Base-by-base conservation (phyloP, 2,888 invertebrate genomes). In the Clitarchus hookeri region DNA sequence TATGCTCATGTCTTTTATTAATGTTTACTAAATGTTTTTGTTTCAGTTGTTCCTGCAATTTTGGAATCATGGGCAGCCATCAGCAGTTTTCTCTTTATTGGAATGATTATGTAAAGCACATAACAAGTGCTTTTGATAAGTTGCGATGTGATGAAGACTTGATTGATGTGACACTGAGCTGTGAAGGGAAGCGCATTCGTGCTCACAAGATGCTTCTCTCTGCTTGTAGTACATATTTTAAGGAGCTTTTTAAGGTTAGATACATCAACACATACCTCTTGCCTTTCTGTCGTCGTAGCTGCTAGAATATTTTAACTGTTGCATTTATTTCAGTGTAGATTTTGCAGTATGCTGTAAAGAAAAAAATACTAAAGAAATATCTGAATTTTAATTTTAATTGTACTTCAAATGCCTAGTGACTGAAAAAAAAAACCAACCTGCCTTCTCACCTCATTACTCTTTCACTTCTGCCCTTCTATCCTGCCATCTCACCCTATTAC, bases 201-300 rank as follows among this genome's bases (percentile, higher is more conserved):
- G 97, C 97, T 78, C 97, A 97, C 90, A 96, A 96, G 93, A 95
- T 97, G 93, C 93, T 97, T 85, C 92, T 97, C 36, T 96, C 97
- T 0, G 97, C 97, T 11, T 97, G 97, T 91, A 97, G 97, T 90
- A 94, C 94, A 89, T 97, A 97, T 91, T 97, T 97, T 90, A 91
- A 92, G 88, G 93, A 93, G 88, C 90, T 92, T 84, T 93, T 93
- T 89, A 92, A 92, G 91, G 92, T 92, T 89, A 84, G 86, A 83
- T 19, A 53, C 23, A 78, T 53, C 6, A 27, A 84, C n/a, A 65
- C 25, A 26, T 53, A 53, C 82, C 19, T 27, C 16, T 27, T 80
- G 23, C 19, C 12, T 27, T 80, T 80, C 12, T 80, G 12, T 80
- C 36, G 36, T 36, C 4, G 36, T 36, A 16, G 27, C 82, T 80